These are phyloP conservation scores for Phortica variegata DNA, from an alignment of 1,140 invertebrate species.

Conservation along the genomic window DNA sequence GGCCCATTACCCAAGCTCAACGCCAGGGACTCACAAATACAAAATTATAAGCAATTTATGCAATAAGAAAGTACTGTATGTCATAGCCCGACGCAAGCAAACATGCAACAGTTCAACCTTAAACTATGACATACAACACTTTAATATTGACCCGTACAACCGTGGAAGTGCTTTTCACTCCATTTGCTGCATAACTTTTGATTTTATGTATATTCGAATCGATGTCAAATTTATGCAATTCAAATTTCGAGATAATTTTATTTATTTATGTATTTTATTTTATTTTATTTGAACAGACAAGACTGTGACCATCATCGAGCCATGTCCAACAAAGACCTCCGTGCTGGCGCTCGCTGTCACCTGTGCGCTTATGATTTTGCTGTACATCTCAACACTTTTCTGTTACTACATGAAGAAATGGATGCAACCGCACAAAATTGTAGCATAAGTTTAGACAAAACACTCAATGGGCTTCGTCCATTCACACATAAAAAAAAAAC, in stretches of 20 bases:
- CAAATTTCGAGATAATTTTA: too few species aligned
- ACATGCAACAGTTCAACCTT: too few species aligned
- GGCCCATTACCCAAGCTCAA: too few species aligned
- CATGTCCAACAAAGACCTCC: conserved; percentile 86
- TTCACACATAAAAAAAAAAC: conserved; percentile 8
- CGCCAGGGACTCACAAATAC: too few species aligned
- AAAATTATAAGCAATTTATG: too few species aligned
- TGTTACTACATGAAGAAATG: conserved; percentile 91
- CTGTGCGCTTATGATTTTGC: conserved; percentile 83
- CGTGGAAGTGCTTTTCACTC: background rate
- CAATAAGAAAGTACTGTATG: too few species aligned
- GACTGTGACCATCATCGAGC: conserved; percentile 81
- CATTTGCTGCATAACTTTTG: background rate
- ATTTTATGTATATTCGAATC: too few species aligned
- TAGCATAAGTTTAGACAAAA: conserved; percentile 61
- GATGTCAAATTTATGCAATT: too few species aligned
- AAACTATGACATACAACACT: background rate
- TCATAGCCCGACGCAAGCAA: too few species aligned
- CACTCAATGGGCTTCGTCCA: background rate
- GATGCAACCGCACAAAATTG: conserved; percentile 78
- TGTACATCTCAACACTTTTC: conserved; percentile 86
- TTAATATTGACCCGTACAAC: too few species aligned
- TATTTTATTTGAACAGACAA: conserved; percentile 68
- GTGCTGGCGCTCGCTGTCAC: conserved; percentile 85
- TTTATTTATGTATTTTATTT: conserved; percentile 5